These are phyloP conservation scores for Morpho helenor DNA, from an alignment of 2,888 invertebrate species.

Conservation along the genomic window DNA sequence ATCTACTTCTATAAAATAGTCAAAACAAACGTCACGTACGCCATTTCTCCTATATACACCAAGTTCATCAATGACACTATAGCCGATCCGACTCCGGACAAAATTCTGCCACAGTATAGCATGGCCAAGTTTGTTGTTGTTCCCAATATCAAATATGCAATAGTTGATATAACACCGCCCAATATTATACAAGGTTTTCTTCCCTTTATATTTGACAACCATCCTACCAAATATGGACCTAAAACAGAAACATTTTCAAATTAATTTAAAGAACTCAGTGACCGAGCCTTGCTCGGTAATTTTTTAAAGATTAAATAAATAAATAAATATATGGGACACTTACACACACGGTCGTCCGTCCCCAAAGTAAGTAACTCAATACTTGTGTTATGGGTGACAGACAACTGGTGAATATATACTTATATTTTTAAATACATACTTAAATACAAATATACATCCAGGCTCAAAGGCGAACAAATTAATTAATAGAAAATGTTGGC, in stretches of 20 bases:
- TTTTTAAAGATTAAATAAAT: too few relatives aligned
- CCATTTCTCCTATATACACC: conserved; percentile 18
- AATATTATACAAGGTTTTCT: conserved; percentile 12
- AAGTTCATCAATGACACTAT: conserved; percentile 20
- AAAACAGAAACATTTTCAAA: conserved; percentile 2
- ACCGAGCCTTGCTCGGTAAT: too few relatives aligned
- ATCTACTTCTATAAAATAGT: not conserved
- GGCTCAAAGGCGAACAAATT: too few relatives aligned
- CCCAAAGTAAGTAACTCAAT: too few relatives aligned
- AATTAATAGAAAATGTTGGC: too few relatives aligned
- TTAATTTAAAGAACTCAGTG: too few relatives aligned
- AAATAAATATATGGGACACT: too few relatives aligned
- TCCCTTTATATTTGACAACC: conserved; percentile 17
- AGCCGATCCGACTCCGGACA: conserved; percentile 1
- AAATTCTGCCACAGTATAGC: conserved; percentile 10
- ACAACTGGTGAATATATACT: too few relatives aligned
- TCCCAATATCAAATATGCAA: conserved; percentile 6
- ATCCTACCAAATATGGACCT: conserved; percentile 31
- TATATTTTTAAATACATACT: too few relatives aligned
- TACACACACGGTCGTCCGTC: too few relatives aligned
- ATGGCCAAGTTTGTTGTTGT: conserved; percentile 5
- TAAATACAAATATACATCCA: too few relatives aligned
- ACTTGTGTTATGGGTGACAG: too few relatives aligned
- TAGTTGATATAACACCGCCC: conserved; percentile 1
- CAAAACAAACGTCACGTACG: conserved; percentile 8